These are phyloP conservation scores for Diadumene lineata DNA, from an alignment of 92 coral and sea anemone genomes.

Conservation along the genomic window DNA sequence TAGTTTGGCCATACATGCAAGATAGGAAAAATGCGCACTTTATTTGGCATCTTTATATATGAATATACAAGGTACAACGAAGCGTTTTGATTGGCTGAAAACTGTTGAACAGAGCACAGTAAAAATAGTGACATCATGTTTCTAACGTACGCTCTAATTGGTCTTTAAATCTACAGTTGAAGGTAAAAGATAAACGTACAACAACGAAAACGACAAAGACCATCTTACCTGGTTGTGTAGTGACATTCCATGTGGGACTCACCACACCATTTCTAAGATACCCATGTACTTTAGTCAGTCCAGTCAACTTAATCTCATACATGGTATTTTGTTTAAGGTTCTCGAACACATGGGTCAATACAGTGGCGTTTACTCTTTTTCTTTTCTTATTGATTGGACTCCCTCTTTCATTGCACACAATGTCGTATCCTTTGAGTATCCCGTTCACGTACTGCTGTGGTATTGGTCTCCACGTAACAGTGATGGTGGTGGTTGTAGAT, in stretches of 20 bases:
- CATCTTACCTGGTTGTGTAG: slow-evolving; percentile 66
- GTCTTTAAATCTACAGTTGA: too few relatives aligned
- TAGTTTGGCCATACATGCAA: too few relatives aligned
- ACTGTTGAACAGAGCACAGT: too few relatives aligned
- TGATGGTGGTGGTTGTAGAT: slow-evolving; percentile 65
- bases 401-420: slow-evolving; percentile 52
- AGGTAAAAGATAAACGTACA: too few relatives aligned
- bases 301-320: slow-evolving; percentile 70
- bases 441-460: slow-evolving; percentile 68
- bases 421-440: slow-evolving; percentile 72
- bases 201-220: too few relatives aligned
- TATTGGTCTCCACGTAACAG: slow-evolving; percentile 65
- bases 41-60: too few relatives aligned
- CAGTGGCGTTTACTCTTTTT: slow-evolving; percentile 66
- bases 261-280: slow-evolving; percentile 57
- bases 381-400: slow-evolving; percentile 36
- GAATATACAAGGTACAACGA: too few relatives aligned
- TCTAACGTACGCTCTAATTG: too few relatives aligned
- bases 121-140: too few relatives aligned
- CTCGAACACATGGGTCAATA: slow-evolving; percentile 38
- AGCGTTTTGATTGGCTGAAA: not conserved
- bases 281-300: slow-evolving; percentile 69
- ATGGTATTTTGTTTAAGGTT: slow-evolving; percentile 68
- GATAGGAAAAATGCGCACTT: too few relatives aligned
- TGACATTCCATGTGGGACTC: slow-evolving; percentile 49